Evolutionary conservation across 2,113 vertebrate genomes (phyloP), one percentile per base, ranked within the genome.

Genomic region (Asarcornis scutulata): DNA sequence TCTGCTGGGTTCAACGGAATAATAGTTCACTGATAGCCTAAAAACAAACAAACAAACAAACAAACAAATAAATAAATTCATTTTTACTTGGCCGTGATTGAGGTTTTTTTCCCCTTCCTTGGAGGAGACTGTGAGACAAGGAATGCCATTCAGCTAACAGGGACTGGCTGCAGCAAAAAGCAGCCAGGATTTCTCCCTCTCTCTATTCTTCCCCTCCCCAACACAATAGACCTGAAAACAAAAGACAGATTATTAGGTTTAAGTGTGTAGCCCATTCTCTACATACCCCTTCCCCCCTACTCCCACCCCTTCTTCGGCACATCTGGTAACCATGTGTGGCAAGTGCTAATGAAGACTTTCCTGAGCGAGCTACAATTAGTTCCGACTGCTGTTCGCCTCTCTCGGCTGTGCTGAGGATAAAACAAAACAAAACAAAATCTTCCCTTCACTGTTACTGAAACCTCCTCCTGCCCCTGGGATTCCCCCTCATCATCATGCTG

Each of bases 291-390:
- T 97, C 95, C 95, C 93, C 97, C 97, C 93, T 97, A 96, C 96
- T 98, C 98, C 95, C 97, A 96, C 95, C 97, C 98, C 97, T 96
- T 97, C 97, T 97, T 93, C 97, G 46, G 97, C 98, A 99, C 99
- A 99, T 99, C 99, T 99, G 99, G 99, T 98, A 95, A 97, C 98
- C 99, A 99, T 99, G 99, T 99, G 99, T 99, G 98, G 98, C 95
- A 95, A 97, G 98, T 98, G 98, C 98, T 99, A 99, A 99, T 99
- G 99, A 99, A 98, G 99, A 98, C 98, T 99, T 99, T 99, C 99
- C 98, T 99, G 98, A 98, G 98, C 91, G 97, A 98, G 97, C 98
- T 97, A 98, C 99, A 99, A 99, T 99, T 99, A 99, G 98, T 98
- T 98, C 98, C 96, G 97, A 98, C 98, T 98, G 98, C 98, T 85